Evolutionary conservation across 2,888 invertebrate species (phyloP).

Genomic region (Frankliniella fusca): DNA sequence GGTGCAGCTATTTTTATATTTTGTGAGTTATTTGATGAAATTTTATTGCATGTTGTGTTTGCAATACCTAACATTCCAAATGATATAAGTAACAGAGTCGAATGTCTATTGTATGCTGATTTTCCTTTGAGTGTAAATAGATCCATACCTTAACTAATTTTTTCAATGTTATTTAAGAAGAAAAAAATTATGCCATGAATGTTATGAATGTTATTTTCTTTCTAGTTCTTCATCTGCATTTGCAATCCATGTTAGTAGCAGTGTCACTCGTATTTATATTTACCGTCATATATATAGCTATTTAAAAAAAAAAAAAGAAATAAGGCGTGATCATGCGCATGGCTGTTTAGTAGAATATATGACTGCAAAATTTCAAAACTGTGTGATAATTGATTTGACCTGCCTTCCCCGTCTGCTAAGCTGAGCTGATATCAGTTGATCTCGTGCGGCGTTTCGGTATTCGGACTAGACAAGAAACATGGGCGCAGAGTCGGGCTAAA

Average conservation of each 20-base stretch:
- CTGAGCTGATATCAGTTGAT: neutral
- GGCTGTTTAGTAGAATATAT: neutral
- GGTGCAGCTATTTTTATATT: neutral
- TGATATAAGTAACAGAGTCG: neutral
- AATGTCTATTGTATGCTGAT: neutral
- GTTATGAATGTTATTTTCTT: neutral
- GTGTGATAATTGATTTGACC: neutral
- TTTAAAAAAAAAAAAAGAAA: neutral
- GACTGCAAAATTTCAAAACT: neutral
- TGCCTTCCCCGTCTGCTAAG: neutral
- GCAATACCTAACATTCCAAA: conserved; percentile 20
- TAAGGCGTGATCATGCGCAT: neutral
- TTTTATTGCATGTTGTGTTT: conserved; percentile 19
- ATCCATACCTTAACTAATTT: conserved; percentile 5
- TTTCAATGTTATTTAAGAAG: neutral
- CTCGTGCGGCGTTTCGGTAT: neutral
- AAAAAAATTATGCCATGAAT: neutral
- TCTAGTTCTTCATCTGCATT: conserved; percentile 14
- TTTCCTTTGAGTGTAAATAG: neutral
- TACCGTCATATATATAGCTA: neutral
- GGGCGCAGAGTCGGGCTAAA: neutral
- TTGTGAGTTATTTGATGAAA: neutral
- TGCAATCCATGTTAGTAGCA: conserved; percentile 7
- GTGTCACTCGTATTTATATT: conserved; percentile 18
- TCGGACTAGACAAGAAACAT: neutral